Conservation (phyloP, 2,797 vertebrate species). For the Delichon dasypus region DNA sequence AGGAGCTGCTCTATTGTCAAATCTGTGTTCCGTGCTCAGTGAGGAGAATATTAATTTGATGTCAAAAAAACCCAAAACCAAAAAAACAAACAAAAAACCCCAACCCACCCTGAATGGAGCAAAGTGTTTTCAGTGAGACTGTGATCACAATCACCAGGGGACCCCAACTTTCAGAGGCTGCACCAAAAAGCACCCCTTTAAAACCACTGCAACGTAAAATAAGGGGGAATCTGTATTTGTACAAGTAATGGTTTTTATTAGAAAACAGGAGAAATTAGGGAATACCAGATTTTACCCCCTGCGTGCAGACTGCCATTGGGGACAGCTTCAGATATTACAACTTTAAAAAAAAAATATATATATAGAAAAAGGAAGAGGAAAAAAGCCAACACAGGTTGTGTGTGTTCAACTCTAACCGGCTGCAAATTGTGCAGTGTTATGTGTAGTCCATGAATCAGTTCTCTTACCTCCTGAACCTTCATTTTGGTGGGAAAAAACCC, state of each 20-base stretch:
- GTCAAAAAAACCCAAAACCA: background rate
- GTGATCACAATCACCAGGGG: slow-evolving; percentile 45
- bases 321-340: slow-evolving; percentile 40
- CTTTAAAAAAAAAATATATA: background rate
- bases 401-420: slow-evolving; percentile 3
- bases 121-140: background rate
- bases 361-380: background rate
- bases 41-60: slow-evolving; percentile 75
- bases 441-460: background rate
- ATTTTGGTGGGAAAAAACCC: background rate
- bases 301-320: slow-evolving; percentile 22
- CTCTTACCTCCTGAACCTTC: background rate
- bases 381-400: background rate
- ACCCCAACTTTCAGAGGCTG: slow-evolving; percentile 11
- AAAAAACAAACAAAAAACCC: too few species aligned
- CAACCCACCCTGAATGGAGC: background rate
- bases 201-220: slow-evolving; percentile 5
- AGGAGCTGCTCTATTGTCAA: slow-evolving; percentile 55
- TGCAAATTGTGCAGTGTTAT: background rate
- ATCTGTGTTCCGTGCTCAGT: slow-evolving; percentile 40
- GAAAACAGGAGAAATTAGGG: slow-evolving; percentile 48
- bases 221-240: background rate
- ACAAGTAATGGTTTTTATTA: slow-evolving; percentile 35
- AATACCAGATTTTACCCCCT: slow-evolving; percentile 3
- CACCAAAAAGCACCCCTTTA: slow-evolving; percentile 25